Base-by-base conservation (phyloP, 2,797 vertebrate genomes). In the Typhlichthys subterraneus region DNA sequence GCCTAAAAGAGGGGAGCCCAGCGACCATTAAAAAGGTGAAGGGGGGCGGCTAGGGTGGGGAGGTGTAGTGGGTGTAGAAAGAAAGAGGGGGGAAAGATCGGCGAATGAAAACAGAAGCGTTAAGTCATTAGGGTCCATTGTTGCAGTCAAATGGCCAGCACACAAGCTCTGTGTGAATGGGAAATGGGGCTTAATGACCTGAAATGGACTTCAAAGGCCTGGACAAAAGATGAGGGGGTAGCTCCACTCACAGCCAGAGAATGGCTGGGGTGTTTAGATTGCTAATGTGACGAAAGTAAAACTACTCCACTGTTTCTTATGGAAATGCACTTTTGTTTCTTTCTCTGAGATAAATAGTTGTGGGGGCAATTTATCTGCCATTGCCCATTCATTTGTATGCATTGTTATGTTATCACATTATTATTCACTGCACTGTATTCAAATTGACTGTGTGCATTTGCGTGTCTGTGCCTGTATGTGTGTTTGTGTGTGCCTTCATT, bases 121-220 rank as follows among this genome's bases (percentile, higher is more conserved):
- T 92, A 93, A 93, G 90, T 92, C 88, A 91, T 92, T 93, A 92
- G 86, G 87, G 82, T 71, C 89, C 86, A 91, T 92, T 92, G 90
- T 91, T 90, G 89, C 81, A 73, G 87, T 89, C 85, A 91, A 91
- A 92, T 84, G 86, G 85, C 84, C 79, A 72, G 89, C 87, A 91
- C 89, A 91, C 90, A 91, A 89, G 88, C 86, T 83, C 85, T 84
- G 80, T 83, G 79, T 91, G 90, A 88, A 92, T 89, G 90, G 91
- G 91, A 91, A 92, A 91, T 90, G 79, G 89, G 87, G 87, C 89
- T 88, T 93, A 91, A 93, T 91, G 91, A 91, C 85, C 90, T 91
- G 90, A 91, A 91, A 88, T 87, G 84, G 81, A 91, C 91, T 93
- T 93, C 90, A 92, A 92, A 92, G 89, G 87, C 79, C n/a, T 57